Evolutionary conservation across 2,113 vertebrate genomes (phyloP).

Genomic region (Bolborhynchus lineola): DNA sequence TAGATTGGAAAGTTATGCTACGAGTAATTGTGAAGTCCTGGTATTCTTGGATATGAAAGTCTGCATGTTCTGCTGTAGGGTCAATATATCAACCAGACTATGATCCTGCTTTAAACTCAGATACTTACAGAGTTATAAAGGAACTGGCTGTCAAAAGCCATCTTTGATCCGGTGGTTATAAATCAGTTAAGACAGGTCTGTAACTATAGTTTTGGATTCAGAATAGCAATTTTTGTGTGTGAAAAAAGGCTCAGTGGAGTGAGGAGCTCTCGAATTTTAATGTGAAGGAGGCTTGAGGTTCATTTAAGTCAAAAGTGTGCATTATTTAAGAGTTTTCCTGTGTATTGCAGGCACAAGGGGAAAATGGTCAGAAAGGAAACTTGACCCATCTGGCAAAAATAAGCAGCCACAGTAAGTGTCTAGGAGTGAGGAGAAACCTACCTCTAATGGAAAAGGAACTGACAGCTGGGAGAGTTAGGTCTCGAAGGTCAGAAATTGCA

Average conservation of each 20-base stretch:
- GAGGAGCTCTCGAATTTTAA: background rate
- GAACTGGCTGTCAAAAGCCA: background rate
- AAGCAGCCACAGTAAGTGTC: background rate
- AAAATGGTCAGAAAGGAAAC: background rate
- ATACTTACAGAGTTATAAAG: background rate
- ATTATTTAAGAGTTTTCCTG: conserved; percentile 20
- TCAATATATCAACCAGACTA: background rate
- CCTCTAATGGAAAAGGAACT: background rate
- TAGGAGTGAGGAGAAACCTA: background rate
- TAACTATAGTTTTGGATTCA: background rate
- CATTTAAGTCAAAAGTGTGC: background rate
- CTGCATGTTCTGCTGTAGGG: background rate
- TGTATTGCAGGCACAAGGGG: background rate
- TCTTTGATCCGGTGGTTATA: background rate
- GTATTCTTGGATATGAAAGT: background rate
- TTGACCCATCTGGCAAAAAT: background rate
- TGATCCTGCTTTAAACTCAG: background rate
- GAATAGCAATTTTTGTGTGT: background rate
- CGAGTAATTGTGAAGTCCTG: background rate
- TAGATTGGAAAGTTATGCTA: background rate
- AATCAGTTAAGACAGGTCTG: background rate
- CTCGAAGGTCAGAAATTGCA: conserved; percentile 11
- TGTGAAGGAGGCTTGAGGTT: background rate
- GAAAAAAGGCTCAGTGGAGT: background rate
- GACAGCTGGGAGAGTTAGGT: background rate